Conservation (phyloP, 2,888 invertebrate genomes). For the Scaptomyza cyrtandrae region DNA sequence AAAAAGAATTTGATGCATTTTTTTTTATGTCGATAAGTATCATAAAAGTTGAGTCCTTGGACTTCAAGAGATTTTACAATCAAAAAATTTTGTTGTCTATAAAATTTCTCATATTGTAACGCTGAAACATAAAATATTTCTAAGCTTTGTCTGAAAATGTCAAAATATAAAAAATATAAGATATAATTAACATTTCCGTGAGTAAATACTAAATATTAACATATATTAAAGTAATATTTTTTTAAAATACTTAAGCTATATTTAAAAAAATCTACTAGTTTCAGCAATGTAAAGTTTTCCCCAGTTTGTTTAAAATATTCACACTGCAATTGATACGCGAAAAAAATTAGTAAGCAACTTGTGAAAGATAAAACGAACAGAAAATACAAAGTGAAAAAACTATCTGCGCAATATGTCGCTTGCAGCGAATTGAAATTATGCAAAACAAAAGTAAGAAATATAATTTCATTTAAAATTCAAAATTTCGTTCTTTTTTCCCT, state of each 20-base stretch:
- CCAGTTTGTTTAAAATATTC: background rate
- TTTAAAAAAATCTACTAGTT: background rate
- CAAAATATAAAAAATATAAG: no score
- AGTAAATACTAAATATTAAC: background rate
- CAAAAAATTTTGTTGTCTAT: conserved; percentile 20
- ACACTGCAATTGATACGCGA: conserved; percentile 36
- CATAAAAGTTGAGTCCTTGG: conserved; percentile 37
- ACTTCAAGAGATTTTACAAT: conserved; percentile 29
- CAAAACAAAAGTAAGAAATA: conserved; percentile 72
- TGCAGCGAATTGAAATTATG: conserved; percentile 51
- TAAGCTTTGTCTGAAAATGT: background rate
- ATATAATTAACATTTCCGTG: background rate
- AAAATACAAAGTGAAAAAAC: conserved; percentile 27
- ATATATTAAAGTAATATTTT: background rate
- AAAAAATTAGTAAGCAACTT: conserved; percentile 30
- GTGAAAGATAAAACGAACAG: conserved; percentile 12
- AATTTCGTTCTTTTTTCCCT: conserved; percentile 27
- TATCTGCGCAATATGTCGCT: conserved; percentile 49
- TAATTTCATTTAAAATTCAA: conserved; percentile 69
- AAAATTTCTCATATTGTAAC: conserved; percentile 28
- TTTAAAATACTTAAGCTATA: background rate
- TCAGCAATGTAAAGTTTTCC: background rate
- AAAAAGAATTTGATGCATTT: conserved; percentile 20
- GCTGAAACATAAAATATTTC: conserved; percentile 8
- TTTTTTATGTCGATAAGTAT: conserved; percentile 39